These are phyloP conservation scores for Holothuria scabra DNA, from an alignment of 53 echinoderm and acorn worm species.

Conservation along the genomic window DNA sequence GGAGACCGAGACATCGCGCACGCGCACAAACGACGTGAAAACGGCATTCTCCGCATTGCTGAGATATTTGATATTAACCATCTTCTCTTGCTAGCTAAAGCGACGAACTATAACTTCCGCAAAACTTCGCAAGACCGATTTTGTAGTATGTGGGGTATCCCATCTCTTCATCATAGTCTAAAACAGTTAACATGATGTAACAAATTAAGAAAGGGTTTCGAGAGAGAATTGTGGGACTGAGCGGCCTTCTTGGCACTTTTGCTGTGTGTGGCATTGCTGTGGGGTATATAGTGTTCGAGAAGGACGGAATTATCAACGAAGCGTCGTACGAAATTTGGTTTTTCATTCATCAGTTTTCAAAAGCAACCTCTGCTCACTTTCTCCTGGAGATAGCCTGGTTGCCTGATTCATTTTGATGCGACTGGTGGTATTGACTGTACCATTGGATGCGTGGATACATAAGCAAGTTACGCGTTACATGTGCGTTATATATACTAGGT, in stretches of 20 bases:
- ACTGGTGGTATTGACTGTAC: background rate
- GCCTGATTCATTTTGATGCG: background rate
- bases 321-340: no score
- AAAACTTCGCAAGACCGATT: background rate
- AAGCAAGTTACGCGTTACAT: background rate
- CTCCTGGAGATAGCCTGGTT: background rate
- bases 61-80: conserved; percentile 19
- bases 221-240: conserved; percentile 1
- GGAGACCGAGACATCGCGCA: background rate
- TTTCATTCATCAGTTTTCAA: no score
- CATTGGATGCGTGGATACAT: background rate
- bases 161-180: conserved; percentile 18
- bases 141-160: background rate
- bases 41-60: conserved; percentile 33
- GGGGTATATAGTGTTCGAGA: background rate
- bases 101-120: background rate
- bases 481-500: no score
- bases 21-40: background rate
- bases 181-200: conserved; percentile 26
- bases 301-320: background rate
- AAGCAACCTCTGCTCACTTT: no score
- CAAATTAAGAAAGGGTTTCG: background rate
- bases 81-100: conserved; percentile 12
- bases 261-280: conserved; percentile 30
- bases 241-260: conserved; percentile 23